Conservation (phyloP, 2,888 invertebrate genomes). For the Scotopteryx bipunctaria region DNA sequence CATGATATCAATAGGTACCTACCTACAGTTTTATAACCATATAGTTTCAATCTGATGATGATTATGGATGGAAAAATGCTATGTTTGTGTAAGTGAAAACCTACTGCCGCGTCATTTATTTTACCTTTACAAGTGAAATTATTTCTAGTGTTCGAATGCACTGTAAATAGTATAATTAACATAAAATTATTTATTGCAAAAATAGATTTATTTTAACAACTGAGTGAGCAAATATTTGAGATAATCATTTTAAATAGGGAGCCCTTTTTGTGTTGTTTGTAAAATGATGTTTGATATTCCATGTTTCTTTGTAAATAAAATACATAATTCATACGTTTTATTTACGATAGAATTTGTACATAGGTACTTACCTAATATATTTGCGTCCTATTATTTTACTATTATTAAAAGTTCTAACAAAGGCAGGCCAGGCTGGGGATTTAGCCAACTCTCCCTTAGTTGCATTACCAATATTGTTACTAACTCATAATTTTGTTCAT, state of each 20-base stretch:
- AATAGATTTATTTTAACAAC: constrained; percentile 21
- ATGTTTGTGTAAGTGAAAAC: constrained; percentile 9
- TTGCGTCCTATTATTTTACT: constrained; percentile 26
- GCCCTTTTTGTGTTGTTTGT: constrained; percentile 27
- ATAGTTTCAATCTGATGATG: constrained; percentile 19
- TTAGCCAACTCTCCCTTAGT: background rate
- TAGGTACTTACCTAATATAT: constrained; percentile 17
- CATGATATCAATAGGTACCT: constrained; percentile 38
- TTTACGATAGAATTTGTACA: constrained; percentile 35
- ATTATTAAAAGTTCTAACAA: constrained; percentile 13
- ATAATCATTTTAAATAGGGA: no score
- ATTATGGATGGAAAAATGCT: constrained; percentile 27
- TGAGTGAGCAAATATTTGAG: constrained; percentile 19
- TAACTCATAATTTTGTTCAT: background rate
- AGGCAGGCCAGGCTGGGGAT: constrained; percentile 23
- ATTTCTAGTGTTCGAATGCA: constrained; percentile 17
- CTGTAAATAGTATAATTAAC: constrained; percentile 24
- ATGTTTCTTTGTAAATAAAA: constrained; percentile 51
- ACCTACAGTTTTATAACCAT: constrained; percentile 24
- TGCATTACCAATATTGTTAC: background rate
- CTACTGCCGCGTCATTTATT: constrained; percentile 18
- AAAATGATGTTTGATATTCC: constrained; percentile 28
- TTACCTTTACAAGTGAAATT: constrained; percentile 22
- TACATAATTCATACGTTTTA: constrained; percentile 38
- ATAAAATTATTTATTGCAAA: constrained; percentile 26